Conservation (phyloP, 2,113 vertebrate genomes). For the Oreocharis arfaki region DNA sequence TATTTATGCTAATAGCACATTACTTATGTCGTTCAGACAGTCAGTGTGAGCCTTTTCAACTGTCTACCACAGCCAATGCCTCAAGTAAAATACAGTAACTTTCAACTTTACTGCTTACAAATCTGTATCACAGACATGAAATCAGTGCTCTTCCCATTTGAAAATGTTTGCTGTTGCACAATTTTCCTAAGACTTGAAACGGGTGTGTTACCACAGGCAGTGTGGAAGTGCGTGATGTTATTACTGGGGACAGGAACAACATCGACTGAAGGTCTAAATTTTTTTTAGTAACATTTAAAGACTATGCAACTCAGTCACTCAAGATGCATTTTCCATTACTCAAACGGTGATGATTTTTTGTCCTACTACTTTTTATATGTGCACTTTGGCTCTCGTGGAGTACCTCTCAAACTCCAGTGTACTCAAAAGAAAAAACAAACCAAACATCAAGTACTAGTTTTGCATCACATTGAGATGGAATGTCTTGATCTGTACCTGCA, state of each 20-base stretch:
- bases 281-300: background rate
- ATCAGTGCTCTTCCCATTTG: background rate
- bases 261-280: background rate
- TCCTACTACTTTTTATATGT: background rate
- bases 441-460: background rate
- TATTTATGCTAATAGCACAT: slow-evolving; percentile 76
- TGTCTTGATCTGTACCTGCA: background rate
- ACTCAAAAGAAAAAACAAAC: background rate
- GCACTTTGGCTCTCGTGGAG: background rate
- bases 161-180: background rate
- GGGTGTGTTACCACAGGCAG: background rate
- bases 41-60: slow-evolving; percentile 68
- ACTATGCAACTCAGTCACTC: background rate
- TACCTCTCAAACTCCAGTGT: background rate
- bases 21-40: slow-evolving; percentile 71
- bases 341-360: background rate
- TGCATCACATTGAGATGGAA: background rate
- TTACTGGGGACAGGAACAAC: background rate
- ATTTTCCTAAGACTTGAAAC: background rate
- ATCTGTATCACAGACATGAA: background rate
- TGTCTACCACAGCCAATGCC: slow-evolving; percentile 54
- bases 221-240: background rate
- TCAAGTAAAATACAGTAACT: slow-evolving; percentile 68
- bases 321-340: background rate
- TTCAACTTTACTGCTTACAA: slow-evolving; percentile 12